phyloP scores from a whole-genome alignment of 2,888 invertebrate species.

The Drosophila greeni region DNA sequence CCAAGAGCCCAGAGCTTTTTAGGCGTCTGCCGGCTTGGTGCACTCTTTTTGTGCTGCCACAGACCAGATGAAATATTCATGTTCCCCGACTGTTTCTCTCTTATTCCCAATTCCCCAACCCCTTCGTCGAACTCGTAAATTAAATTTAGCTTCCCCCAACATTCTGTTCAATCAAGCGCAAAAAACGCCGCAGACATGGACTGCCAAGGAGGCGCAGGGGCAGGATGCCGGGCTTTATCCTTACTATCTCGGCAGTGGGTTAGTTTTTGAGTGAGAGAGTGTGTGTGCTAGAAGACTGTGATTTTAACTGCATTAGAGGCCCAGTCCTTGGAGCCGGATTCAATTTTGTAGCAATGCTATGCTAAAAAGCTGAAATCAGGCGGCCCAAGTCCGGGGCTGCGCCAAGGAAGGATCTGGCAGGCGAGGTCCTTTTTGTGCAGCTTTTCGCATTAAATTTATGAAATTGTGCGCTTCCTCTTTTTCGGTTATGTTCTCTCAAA shows the following conservation, averaged over 20 bases:
- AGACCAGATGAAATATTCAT: slow-evolving; percentile 68
- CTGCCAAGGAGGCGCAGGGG: slow-evolving; percentile 38
- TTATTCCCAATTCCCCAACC: slow-evolving; percentile 33
- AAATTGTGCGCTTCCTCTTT: slow-evolving; percentile 67
- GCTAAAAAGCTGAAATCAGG: slow-evolving; percentile 66
- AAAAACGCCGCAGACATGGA: slow-evolving; percentile 60
- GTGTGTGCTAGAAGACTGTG: slow-evolving; percentile 63
- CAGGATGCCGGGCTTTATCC: slow-evolving; percentile 43
- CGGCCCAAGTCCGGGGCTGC: slow-evolving; percentile 19
- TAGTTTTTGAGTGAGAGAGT: slow-evolving; percentile 40
- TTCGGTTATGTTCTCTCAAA: slow-evolving; percentile 57
- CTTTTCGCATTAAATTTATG: slow-evolving; percentile 71
- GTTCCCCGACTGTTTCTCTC: slow-evolving; percentile 34
- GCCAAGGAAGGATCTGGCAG: slow-evolving; percentile 62
- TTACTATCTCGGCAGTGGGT: slow-evolving; percentile 41
- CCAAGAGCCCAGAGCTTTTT: slow-evolving; percentile 51
- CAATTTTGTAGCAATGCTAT: slow-evolving; percentile 76
- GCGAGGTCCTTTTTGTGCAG: slow-evolving; percentile 51
- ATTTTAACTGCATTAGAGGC: slow-evolving; percentile 78
- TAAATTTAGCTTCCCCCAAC: slow-evolving; percentile 68
- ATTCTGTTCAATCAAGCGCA: slow-evolving; percentile 75
- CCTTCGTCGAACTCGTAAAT: slow-evolving; percentile 61
- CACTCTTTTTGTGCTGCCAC: slow-evolving; percentile 55
- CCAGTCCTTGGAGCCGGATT: slow-evolving; percentile 55
- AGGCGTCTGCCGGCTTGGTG: slow-evolving; percentile 56